Percentiles rank a stretch among this genome's conserved stretches.
Conservation (phyloP, 2,888 invertebrate species). For the Trissonchulus sp. region DNA sequence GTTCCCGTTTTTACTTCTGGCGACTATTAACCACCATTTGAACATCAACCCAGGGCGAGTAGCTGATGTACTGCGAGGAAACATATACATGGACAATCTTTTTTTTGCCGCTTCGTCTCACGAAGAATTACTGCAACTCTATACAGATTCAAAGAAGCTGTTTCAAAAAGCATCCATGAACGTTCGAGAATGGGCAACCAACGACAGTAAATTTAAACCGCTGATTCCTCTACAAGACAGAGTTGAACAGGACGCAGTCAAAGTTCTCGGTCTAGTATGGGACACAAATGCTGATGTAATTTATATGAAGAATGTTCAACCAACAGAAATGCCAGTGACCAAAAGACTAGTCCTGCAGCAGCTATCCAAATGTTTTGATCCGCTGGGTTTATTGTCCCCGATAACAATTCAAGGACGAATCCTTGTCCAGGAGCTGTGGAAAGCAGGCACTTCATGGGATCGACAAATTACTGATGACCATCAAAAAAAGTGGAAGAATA, state of each 20-base stretch:
- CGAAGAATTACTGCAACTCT: neutral
- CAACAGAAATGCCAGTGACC: no score
- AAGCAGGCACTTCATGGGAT: no score
- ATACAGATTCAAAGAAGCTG: neutral
- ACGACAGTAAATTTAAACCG: slow-evolving; percentile 3
- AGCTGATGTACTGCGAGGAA: neutral
- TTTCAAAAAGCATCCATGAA: neutral
- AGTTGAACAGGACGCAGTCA: neutral
- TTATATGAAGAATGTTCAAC: neutral
- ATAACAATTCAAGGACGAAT: neutral
- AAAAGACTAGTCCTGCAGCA: neutral
- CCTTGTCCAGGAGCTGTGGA: no score
- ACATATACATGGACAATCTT: slow-evolving; percentile 5
- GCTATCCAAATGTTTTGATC: neutral
- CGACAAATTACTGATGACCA: no score
- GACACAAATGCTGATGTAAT: neutral
- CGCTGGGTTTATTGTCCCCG: neutral
- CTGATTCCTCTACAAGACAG: neutral
- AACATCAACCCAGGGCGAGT: no score
- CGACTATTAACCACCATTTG: slow-evolving; percentile 32
- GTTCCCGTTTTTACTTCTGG: slow-evolving; percentile 36
- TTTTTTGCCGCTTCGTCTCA: neutral
- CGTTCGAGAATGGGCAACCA: neutral
- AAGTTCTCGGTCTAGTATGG: neutral
- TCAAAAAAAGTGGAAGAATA: neutral